Percentiles rank a stretch among this genome's conserved stretches.
These are phyloP conservation scores for Netelia melanura DNA, from an alignment of 2,888 invertebrate species.

Conservation along the genomic window DNA sequence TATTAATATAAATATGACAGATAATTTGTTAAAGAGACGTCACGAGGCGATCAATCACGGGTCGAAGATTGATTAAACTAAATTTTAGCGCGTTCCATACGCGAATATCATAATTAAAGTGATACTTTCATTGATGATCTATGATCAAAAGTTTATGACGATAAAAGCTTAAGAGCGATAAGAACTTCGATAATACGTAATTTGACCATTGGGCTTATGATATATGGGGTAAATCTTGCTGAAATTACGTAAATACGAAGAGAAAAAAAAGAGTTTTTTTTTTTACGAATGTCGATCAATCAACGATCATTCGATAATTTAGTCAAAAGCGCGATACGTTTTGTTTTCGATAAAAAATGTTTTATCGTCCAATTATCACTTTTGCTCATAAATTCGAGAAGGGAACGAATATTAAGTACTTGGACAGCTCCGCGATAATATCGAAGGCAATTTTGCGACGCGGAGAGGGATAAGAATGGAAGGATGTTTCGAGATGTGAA, in stretches of 20 bases:
- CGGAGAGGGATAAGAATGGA: constrained; percentile 10
- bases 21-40: neutral
- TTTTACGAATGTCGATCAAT: neutral
- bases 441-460: constrained; percentile 12
- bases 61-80: neutral
- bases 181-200: neutral
- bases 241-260: neutral
- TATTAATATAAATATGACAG: too few species aligned
- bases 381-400: constrained; percentile 4
- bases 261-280: constrained; percentile 9
- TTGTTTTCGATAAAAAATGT: neutral
- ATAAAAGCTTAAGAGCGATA: neutral
- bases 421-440: constrained; percentile 7
- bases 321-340: neutral
- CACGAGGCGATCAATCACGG: neutral
- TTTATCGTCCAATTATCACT: neutral
- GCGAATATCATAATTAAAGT: neutral
- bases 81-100: neutral
- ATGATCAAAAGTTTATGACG: neutral
- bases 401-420: neutral
- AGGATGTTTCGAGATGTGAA: constrained; percentile 16
- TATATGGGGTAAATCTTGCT: neutral
- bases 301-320: constrained; percentile 19
- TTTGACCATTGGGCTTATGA: neutral
- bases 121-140: constrained; percentile 1